Evolutionary conservation across 2,888 invertebrate species (phyloP).

Genomic region (Graphium colonna): DNA sequence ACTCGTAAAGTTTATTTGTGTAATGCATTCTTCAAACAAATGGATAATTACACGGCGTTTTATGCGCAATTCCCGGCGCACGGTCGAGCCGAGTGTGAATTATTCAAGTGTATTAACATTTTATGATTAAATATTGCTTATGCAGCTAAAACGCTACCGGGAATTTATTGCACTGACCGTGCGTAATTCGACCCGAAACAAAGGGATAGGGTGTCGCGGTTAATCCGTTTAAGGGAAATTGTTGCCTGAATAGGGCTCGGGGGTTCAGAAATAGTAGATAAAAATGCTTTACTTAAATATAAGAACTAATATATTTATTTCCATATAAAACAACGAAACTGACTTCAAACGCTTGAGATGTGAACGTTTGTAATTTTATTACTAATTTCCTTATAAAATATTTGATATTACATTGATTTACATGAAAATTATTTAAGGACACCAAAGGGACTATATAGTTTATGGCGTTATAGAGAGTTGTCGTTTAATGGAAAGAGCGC

Average conservation of each 20-base stretch:
- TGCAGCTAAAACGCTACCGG: not conserved
- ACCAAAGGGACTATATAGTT: too few relatives aligned
- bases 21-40: conserved; percentile 73
- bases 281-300: too few relatives aligned
- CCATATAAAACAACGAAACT: too few relatives aligned
- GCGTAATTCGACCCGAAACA: conserved; percentile 10
- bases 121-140: conserved; percentile 34
- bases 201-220: conserved; percentile 14
- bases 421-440: too few relatives aligned
- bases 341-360: too few relatives aligned
- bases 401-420: too few relatives aligned
- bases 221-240: conserved; percentile 13
- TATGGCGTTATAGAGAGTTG: too few relatives aligned
- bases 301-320: too few relatives aligned
- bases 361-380: too few relatives aligned
- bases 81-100: conserved; percentile 52
- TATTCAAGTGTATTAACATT: conserved; percentile 48
- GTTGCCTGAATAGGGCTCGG: not conserved
- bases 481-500: too few relatives aligned
- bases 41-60: conserved; percentile 67
- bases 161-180: not conserved
- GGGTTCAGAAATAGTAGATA: too few relatives aligned
- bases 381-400: too few relatives aligned
- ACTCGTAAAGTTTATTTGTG: conserved; percentile 77
- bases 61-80: conserved; percentile 55